These are phyloP conservation scores for Heliconius congener DNA, from an alignment of 1,140 invertebrate species.

Conservation along the genomic window DNA sequence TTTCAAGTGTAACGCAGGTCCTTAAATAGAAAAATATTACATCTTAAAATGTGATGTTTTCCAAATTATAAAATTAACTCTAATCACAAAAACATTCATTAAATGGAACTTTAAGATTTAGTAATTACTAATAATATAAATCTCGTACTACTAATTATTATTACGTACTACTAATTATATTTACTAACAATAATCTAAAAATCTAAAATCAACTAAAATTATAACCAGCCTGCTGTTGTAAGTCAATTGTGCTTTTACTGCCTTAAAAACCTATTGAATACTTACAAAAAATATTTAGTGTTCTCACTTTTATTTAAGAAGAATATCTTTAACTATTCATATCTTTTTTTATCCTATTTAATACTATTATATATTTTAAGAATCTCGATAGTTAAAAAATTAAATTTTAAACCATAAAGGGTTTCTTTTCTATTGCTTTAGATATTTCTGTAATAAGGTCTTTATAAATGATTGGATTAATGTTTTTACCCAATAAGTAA, in stretches of 20 bases:
- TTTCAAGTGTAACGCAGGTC: no score
- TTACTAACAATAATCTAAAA: neutral
- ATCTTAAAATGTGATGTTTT: no score
- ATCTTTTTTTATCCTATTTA: neutral
- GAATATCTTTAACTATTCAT: neutral
- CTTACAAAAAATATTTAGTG: no score
- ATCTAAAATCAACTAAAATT: neutral
- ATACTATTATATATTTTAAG: neutral
- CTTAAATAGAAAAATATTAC: no score
- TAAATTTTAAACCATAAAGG: slow-evolving; percentile 52
- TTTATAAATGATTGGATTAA: slow-evolving; percentile 83
- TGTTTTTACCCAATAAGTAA: slow-evolving; percentile 84
- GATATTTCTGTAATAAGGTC: slow-evolving; percentile 80
- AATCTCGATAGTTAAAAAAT: neutral
- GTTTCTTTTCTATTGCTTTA: slow-evolving; percentile 60
- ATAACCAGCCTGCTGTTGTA: neutral
- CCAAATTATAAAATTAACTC: no score
- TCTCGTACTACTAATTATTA: neutral
- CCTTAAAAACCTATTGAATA: no score
- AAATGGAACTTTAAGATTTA: no score
- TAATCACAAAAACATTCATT: no score
- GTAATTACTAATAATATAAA: neutral
- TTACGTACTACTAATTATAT: neutral
- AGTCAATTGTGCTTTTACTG: no score
- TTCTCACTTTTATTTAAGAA: no score